Percentiles rank a stretch among this genome's conserved stretches.
phyloP scores from a whole-genome alignment of 2,113 vertebrate genomes.

The Suncus etruscus region DNA sequence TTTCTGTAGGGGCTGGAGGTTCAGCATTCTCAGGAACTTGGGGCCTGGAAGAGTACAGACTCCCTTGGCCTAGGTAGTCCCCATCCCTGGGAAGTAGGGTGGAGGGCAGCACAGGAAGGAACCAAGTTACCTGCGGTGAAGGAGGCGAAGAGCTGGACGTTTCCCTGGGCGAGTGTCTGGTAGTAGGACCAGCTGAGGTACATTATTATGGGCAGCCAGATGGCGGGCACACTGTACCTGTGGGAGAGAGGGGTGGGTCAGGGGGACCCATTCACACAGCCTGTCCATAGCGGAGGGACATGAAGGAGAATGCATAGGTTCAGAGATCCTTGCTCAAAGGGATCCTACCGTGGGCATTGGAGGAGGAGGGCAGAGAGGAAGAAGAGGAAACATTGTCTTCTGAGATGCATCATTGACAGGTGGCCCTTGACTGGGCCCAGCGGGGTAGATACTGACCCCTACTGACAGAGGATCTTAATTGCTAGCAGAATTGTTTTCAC shows the following conservation, averaged over 20 bases:
- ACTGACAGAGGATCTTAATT: slow-evolving; percentile 44
- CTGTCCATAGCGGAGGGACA: background rate
- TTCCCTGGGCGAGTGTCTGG: slow-evolving; percentile 88
- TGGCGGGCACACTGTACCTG: slow-evolving; percentile 94
- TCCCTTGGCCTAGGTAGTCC: background rate
- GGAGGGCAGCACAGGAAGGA: background rate
- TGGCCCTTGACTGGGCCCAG: background rate
- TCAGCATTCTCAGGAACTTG: slow-evolving; percentile 5
- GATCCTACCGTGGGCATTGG: background rate
- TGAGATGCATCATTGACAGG: background rate
- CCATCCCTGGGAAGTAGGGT: background rate
- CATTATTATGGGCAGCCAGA: slow-evolving; percentile 95
- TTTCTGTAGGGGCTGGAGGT: background rate
- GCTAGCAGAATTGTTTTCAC: slow-evolving; percentile 42
- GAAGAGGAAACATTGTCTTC: background rate
- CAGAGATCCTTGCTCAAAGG: slow-evolving; percentile 14
- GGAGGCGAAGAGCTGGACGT: slow-evolving; percentile 89
- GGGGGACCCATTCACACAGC: background rate
- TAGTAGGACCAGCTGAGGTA: slow-evolving; percentile 94
- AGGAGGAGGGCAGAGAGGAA: background rate
- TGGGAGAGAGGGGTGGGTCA: background rate
- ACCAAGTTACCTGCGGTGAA: slow-evolving; percentile 87
- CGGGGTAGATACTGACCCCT: slow-evolving; percentile 29
- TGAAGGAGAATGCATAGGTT: background rate
- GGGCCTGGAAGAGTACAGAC: background rate